phyloP scores from a whole-genome alignment of 2,113 vertebrate species.

The Salvator merianae region DNA sequence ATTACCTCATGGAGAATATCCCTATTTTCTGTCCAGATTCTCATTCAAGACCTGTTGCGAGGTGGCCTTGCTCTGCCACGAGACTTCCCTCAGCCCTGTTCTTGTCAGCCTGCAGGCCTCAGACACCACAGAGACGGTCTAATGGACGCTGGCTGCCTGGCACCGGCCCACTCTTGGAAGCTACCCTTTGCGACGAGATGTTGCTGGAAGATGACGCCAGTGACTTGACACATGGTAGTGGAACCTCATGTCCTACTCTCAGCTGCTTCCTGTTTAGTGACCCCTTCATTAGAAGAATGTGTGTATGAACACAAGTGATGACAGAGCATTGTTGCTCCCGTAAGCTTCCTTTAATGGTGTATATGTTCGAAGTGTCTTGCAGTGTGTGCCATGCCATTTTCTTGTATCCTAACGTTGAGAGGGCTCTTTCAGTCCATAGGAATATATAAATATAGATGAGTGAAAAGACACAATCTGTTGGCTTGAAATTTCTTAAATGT shows the following conservation, averaged over 20 bases:
- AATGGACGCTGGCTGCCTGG: conserved; percentile 43
- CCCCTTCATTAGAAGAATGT: neutral
- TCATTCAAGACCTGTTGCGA: neutral
- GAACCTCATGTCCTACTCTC: conserved; percentile 19
- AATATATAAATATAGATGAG: neutral
- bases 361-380: accelerated
- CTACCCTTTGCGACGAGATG: conserved; percentile 53
- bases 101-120: conserved; percentile 53
- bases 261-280: conserved; percentile 18
- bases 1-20: neutral
- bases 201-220: conserved; percentile 78
- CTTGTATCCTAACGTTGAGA: too few relatives aligned
- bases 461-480: neutral
- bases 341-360: neutral
- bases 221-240: conserved; percentile 85
- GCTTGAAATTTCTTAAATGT: neutral
- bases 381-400: too few relatives aligned
- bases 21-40: conserved; percentile 45
- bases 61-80: conserved; percentile 31
- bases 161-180: conserved; percentile 63
- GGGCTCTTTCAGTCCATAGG: neutral
- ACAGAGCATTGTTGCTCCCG: neutral
- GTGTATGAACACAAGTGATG: neutral
- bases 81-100: neutral
- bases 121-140: conserved; percentile 11